These are phyloP conservation scores for Tetheella fluctuosa DNA, from an alignment of 2,888 invertebrate species.

Conservation along the genomic window DNA sequence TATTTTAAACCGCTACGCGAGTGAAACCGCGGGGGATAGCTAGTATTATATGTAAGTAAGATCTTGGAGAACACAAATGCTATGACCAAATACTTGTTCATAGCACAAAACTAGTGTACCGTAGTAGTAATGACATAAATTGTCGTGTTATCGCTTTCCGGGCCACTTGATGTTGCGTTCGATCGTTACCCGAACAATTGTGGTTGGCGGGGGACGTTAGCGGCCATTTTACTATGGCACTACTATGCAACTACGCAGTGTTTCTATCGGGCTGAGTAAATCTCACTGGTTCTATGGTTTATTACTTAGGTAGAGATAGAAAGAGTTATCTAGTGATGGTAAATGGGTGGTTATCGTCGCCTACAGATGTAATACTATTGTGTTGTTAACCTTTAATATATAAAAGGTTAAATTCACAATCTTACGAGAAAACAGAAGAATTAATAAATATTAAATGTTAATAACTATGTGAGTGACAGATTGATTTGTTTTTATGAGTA, in stretches of 20 bases:
- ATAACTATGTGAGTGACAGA: too few relatives aligned
- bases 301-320: neutral
- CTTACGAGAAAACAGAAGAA: too few relatives aligned
- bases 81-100: neutral
- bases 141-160: slow-evolving; percentile 62
- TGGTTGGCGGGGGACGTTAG: slow-evolving; percentile 37
- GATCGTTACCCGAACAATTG: slow-evolving; percentile 47
- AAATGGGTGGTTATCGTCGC: too few relatives aligned
- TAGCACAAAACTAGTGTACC: neutral
- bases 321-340: neutral
- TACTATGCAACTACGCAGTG: neutral
- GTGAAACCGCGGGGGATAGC: too few relatives aligned
- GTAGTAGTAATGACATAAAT: slow-evolving; percentile 49
- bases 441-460: too few relatives aligned
- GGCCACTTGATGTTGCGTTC: slow-evolving; percentile 51
- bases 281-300: neutral
- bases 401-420: too few relatives aligned
- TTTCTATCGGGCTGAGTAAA: neutral
- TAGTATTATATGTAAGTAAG: too few relatives aligned
- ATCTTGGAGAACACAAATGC: neutral
- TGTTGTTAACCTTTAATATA: too few relatives aligned
- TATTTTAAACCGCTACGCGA: too few relatives aligned
- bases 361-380: too few relatives aligned
- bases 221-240: slow-evolving; percentile 41
- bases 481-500: too few relatives aligned